These are phyloP conservation scores for Montipora foliosa DNA, from an alignment of 64 coral and sea anemone genomes.

Conservation along the genomic window DNA sequence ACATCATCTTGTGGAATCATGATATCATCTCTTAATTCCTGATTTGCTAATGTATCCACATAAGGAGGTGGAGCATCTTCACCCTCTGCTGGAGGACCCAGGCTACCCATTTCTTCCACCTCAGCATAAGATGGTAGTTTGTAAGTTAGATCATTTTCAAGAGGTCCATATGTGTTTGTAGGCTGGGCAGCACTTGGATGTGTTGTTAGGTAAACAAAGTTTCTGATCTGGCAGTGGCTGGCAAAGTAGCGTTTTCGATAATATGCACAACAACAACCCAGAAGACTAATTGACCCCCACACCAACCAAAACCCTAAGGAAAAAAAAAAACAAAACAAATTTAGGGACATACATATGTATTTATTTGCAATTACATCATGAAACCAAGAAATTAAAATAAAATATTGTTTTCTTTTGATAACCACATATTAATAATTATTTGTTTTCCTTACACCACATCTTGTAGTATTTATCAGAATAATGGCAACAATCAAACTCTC, in stretches of 20 bases:
- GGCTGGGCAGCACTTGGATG: background rate
- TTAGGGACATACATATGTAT: no score
- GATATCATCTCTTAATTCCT: slow-evolving; percentile 20
- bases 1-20: background rate
- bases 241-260: slow-evolving; percentile 19
- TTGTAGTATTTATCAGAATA: slow-evolving; percentile 67
- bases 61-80: slow-evolving; percentile 69
- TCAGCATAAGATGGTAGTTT: slow-evolving; percentile 72
- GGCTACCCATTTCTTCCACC: slow-evolving; percentile 42
- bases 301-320: slow-evolving; percentile 66
- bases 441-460: slow-evolving; percentile 66
- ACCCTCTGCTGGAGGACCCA: slow-evolving; percentile 50
- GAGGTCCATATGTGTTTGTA: background rate
- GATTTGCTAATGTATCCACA: slow-evolving; percentile 36
- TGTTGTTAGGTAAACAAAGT: slow-evolving; percentile 31
- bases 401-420: background rate
- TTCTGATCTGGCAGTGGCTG: slow-evolving; percentile 13
- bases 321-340: no score
- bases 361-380: no score
- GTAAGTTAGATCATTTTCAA: slow-evolving; percentile 10
- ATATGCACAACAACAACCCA: slow-evolving; percentile 71
- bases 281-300: slow-evolving; percentile 37
- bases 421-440: background rate
- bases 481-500: slow-evolving; percentile 61
- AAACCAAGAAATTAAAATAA: no score